Percentiles rank a stretch among this genome's conserved stretches.
These are phyloP conservation scores for Pedionomus torquatus DNA, from an alignment of 2,113 vertebrate species.

Conservation along the genomic window DNA sequence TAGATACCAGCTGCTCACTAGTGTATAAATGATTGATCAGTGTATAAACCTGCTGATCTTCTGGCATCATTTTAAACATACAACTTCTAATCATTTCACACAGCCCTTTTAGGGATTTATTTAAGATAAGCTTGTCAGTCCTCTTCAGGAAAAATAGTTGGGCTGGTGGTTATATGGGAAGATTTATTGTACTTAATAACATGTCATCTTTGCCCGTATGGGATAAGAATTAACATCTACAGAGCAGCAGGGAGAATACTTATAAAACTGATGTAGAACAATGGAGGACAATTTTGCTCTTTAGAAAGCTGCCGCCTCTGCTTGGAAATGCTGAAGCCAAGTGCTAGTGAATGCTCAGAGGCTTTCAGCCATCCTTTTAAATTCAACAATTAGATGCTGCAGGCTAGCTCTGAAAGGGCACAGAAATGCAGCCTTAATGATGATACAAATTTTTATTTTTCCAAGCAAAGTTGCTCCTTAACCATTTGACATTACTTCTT, in stretches of 20 bases:
- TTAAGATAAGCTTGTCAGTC: constrained; percentile 21
- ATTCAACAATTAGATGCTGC: background rate
- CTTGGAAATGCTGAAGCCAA: background rate
- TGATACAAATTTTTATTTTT: background rate
- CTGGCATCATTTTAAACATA: constrained; percentile 13
- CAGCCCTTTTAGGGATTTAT: constrained; percentile 29
- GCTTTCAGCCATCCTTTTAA: background rate
- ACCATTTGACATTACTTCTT: background rate
- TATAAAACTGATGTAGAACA: background rate
- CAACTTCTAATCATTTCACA: constrained; percentile 41
- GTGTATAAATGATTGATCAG: constrained; percentile 48
- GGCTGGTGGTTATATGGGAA: background rate
- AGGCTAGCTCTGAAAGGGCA: background rate
- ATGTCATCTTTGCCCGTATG: background rate
- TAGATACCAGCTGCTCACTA: background rate
- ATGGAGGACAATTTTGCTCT: background rate
- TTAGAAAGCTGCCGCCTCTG: background rate
- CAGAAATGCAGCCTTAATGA: background rate
- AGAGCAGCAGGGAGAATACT: background rate
- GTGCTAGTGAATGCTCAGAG: background rate
- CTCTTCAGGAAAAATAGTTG: constrained; percentile 22
- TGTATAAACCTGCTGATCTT: constrained; percentile 30
- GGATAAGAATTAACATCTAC: constrained; percentile 9
- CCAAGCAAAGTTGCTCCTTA: background rate
- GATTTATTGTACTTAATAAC: constrained; percentile 20